Evolutionary conservation across 1,140 invertebrate genomes (phyloP), one percentile per base, ranked within the genome.

Genomic region (Lepidotrigona ventralis): DNA sequence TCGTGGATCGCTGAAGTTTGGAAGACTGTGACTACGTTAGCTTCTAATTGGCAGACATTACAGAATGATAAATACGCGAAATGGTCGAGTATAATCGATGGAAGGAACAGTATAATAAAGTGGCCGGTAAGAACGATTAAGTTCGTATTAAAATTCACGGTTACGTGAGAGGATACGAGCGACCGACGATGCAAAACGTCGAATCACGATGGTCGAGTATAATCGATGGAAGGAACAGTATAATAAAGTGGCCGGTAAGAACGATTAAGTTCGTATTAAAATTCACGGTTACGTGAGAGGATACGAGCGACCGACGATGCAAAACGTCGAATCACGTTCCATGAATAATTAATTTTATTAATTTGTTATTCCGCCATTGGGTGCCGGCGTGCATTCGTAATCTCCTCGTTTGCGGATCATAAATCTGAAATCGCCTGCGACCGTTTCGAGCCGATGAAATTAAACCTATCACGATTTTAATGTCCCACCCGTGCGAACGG

Each of bases 341-440:
- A 17, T 23, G n/a, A 29, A 53, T 66, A 54, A 79, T 79, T 56
- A 79, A 69, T 63, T 69, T 56, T 51, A 17, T 79, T 69, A 79
- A 79, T 79, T 68, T 26, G 63, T 79, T 54, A 56, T 23, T 2
- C 15, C 29, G 51, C 21, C 14, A 14, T 70, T 70, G 58, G 58
- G 70, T 26, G 46, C 19, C 21, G 29, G 21, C 39, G 39, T 46
- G 39, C 39, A 46, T 46, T 46, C 39, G 39, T 46, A 46, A 26
- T 17, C 17, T 19, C 14, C 3, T 53, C 58, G n/a, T 26, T 9
- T 23, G 17, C 33, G 1, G 53, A 19, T 51, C 33, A 14, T 79
- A 71, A 70, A 79, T 79, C 51, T n/a, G 46, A 19, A 39, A 76
- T 39, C 21, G 23, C 29, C 64, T 0, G 33, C 33, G 66, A 46